Evolutionary conservation across 2,113 vertebrate species (phyloP), one percentile per base, ranked within the genome.

Genomic region (Anthoscopus minutus): DNA sequence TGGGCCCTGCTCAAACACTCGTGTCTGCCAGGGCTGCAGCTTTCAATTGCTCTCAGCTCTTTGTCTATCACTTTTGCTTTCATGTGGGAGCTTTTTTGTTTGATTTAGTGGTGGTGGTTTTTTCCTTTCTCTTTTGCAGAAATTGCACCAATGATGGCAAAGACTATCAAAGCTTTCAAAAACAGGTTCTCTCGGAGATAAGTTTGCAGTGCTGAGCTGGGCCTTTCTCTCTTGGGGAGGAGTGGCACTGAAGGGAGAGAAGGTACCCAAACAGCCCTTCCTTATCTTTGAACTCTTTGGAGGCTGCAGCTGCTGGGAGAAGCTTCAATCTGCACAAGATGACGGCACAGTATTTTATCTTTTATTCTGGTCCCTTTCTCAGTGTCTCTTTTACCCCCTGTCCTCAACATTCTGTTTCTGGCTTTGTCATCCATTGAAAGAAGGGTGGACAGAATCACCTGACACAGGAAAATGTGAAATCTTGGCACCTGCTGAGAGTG

Each of bases 141-240:
- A 98, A 99, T 99, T 89, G 99, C 99, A 96, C 99, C 99, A 23
- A 99, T 99, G 99, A 99, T 99, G 99, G 99, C 99, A 97, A 99
- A 99, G 98, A 99, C 99, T 96, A 99, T 99, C 98, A 99, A 99
- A 98, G 99, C 98, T 84, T 99, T 99, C 98, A 99, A 99, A 97
- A 99, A 99, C 97, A 98, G 99, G 81, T 99, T 99, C 97, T 99
- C 99, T 88, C 98, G 99, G 86, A 98, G 99, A 98, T 99, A 99
- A 98, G 98, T 67, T 91, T 71, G 94, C 94, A 76, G 88, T 92
- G 90, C 80, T 47, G 82, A 94, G 81, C 82, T 95, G 88, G 91
- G 94, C 94, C 89, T 89, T 85, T 69, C 48, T 81, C 58, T 84
- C 57, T 58, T 5, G 4, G 15, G 71, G 65, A 54, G 81, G 80